phyloP scores from a whole-genome alignment of 2,888 invertebrate genomes.

The Drosophila monieri region DNA sequence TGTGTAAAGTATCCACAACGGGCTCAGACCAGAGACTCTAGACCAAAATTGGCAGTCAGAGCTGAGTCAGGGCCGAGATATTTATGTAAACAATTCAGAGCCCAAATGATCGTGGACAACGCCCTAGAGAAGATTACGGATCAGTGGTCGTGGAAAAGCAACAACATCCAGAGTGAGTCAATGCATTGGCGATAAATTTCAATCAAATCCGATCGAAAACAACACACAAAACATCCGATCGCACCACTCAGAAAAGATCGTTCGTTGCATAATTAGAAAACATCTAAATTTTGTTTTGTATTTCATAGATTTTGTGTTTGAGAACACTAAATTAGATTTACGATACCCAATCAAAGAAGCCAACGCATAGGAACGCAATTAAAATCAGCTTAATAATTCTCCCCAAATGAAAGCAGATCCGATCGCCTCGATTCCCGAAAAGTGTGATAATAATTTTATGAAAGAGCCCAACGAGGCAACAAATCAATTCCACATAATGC shows the following conservation, averaged over 20 bases:
- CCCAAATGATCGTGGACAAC: slow-evolving; percentile 16
- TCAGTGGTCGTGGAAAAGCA: slow-evolving; percentile 11
- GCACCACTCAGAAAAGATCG: slow-evolving; percentile 49
- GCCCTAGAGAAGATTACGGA: slow-evolving; percentile 41
- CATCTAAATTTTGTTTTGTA: slow-evolving; percentile 50
- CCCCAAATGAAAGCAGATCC: slow-evolving; percentile 20
- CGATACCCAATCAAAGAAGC: slow-evolving; percentile 71
- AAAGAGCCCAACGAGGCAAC: slow-evolving; percentile 62
- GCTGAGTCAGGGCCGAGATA: slow-evolving; percentile 40
- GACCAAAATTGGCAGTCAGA: slow-evolving; percentile 61
- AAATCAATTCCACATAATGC: slow-evolving; percentile 70
- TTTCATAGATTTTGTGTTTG: slow-evolving; percentile 5
- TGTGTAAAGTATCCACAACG: slow-evolving; percentile 59
- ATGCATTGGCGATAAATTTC: slow-evolving; percentile 67
- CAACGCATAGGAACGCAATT: slow-evolving; percentile 68
- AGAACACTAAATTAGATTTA: slow-evolving; percentile 81
- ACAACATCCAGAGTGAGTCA: slow-evolving; percentile 48
- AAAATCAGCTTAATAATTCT: slow-evolving; percentile 79
- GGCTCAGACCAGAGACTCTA: slow-evolving; percentile 51
- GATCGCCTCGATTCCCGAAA: slow-evolving; percentile 40
- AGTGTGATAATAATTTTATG: slow-evolving; percentile 80
- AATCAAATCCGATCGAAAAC: slow-evolving; percentile 56
- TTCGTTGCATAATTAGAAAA: slow-evolving; percentile 71
- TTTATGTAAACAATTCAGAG: slow-evolving; percentile 27
- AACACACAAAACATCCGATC: slow-evolving; percentile 34